Conservation (phyloP, 2,113 vertebrate genomes). For the Vombatus ursinus region DNA sequence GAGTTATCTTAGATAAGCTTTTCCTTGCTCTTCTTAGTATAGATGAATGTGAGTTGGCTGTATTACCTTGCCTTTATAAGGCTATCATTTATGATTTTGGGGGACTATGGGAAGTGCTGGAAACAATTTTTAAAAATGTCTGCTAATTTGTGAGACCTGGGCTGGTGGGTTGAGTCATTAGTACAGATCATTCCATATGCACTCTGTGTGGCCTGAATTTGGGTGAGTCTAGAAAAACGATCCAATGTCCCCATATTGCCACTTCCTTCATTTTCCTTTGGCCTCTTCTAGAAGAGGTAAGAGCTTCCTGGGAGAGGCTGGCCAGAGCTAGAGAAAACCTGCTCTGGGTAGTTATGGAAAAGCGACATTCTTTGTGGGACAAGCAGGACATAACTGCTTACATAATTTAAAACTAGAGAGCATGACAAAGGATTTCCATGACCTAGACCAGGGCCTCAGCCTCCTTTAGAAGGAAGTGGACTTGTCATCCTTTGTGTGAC, state of each 20-base stretch:
- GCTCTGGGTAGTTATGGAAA: slow-evolving; percentile 56
- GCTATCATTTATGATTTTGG: background rate
- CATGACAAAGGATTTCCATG: fast-evolving
- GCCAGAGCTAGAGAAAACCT: slow-evolving; percentile 35
- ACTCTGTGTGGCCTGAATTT: background rate
- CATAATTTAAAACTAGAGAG: background rate
- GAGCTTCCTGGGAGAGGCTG: background rate
- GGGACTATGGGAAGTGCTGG: background rate
- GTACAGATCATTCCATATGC: background rate
- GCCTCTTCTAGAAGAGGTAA: slow-evolving; percentile 28
- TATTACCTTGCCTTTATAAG: background rate
- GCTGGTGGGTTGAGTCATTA: background rate
- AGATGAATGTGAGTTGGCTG: background rate
- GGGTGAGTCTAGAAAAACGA: slow-evolving; percentile 14
- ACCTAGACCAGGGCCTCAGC: slow-evolving; percentile 43
- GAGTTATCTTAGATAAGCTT: background rate
- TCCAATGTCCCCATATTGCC: background rate
- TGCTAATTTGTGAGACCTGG: background rate
- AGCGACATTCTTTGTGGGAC: slow-evolving; percentile 65
- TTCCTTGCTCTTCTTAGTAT: background rate
- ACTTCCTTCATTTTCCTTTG: background rate
- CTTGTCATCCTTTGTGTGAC: slow-evolving; percentile 63
- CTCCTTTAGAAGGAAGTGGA: background rate
- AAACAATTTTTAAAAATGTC: background rate
- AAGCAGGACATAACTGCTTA: background rate